Conservation (phyloP, 2,797 vertebrate genomes). For the Hozukius guyotensis region DNA sequence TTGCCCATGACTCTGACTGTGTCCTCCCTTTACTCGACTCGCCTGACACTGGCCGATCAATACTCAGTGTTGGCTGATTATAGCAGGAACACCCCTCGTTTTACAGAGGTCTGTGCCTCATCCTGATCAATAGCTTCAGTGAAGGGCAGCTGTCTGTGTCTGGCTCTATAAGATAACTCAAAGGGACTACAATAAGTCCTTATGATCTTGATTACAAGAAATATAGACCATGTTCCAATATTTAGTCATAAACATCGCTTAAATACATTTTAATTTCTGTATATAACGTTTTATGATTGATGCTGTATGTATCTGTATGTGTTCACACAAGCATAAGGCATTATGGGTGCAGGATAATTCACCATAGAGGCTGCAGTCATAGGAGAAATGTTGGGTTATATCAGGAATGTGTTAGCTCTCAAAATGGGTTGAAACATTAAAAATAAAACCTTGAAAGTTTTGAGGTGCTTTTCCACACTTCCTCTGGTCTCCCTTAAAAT, state of each 20-base stretch:
- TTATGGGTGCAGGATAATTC: not conserved
- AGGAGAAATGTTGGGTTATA: not conserved
- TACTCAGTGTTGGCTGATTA: slow-evolving; percentile 66
- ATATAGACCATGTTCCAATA: not conserved
- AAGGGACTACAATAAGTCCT: not conserved
- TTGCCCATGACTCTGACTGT: slow-evolving; percentile 67
- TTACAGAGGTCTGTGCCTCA: slow-evolving; percentile 56
- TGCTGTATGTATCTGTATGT: slow-evolving; percentile 2
- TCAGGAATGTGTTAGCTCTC: not conserved
- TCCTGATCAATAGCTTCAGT: slow-evolving; percentile 56
- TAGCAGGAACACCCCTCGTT: slow-evolving; percentile 56
- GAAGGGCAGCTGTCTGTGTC: slow-evolving; percentile 37
- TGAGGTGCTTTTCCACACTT: slow-evolving; percentile 6
- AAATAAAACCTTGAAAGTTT: not conserved
- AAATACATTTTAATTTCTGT: slow-evolving; percentile 14
- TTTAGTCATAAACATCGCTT: not conserved
- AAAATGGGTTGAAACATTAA: not conserved
- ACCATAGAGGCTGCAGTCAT: not conserved
- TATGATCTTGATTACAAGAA: not conserved
- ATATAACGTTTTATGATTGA: not conserved
- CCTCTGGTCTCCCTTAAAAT: slow-evolving; percentile 49
- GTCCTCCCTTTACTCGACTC: slow-evolving; percentile 54
- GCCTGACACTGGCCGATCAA: slow-evolving; percentile 66
- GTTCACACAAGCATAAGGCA: not conserved
- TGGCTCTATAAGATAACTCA: not conserved